Base-by-base conservation (phyloP, 2,113 vertebrate genomes). In the Microtus ochrogaster region DNA sequence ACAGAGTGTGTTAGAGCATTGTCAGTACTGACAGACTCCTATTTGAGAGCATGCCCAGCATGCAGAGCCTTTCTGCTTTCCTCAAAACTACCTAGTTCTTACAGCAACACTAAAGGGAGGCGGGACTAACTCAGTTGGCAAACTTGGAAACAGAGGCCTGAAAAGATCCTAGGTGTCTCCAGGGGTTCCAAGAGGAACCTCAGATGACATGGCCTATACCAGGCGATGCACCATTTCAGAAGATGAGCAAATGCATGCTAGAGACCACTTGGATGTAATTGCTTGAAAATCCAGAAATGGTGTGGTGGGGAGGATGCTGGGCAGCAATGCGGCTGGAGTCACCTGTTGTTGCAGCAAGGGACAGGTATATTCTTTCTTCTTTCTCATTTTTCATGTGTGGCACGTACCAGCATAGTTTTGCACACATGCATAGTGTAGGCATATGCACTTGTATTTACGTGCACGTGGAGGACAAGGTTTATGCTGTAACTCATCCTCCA, bases 21-120 rank as follows among this genome's bases (percentile, higher is more conserved):
- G 4, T 9, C 0, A 11, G 24, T 0, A 17, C 28, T 3, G 13
- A 5, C 0, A 7, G 33, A 11, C 47, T 2, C 68, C 49, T n/a
- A 7, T 4, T 0, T 0, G 68, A 36, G 58, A 74, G n/a, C 12
- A 78, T 28, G 24, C 47, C 13, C 70, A 4, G 47, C 41, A 49
- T 7, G 21, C 78, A 61, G 39, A 89, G 70, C 39, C 17, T 7
- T 7, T 33, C 5, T n/a, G 19, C 3, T 77, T 58, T 82, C 63
- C 0, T 26, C 2, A 26, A 7, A 3, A 1, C 11, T 44, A 5
- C 10, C 2, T 44, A 47, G 49, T 10, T 93, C 52, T 70, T 7
- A 0, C 3, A 19, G 76, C 39, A 68, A 41, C 65, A 9, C 6
- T 16, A 6, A 7, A 66, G n/a, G 36, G 44, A 49, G 83, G 24